Percentiles rank a stretch among this genome's conserved stretches.
phyloP scores from a whole-genome alignment of 2,888 invertebrate species.

The Periphyllus acericola region DNA sequence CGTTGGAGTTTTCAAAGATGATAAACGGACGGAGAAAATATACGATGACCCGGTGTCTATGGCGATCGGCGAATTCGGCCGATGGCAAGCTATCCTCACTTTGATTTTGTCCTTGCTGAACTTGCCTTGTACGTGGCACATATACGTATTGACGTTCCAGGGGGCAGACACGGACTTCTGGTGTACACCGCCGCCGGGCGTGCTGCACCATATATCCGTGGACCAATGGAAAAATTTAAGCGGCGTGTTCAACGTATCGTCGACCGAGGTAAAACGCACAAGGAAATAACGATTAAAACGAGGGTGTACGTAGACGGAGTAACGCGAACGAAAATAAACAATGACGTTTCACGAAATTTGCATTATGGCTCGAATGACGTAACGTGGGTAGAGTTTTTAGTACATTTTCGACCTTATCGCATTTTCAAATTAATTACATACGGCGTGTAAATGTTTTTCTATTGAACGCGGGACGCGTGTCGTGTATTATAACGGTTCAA shows the following conservation, averaged over 20 bases:
- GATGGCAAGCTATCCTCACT: slow-evolving; percentile 81
- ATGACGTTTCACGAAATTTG: not conserved
- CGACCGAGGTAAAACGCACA: not conserved
- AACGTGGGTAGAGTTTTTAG: not conserved
- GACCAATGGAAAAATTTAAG: slow-evolving; percentile 76
- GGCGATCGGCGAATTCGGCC: slow-evolving; percentile 79
- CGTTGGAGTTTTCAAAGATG: slow-evolving; percentile 56
- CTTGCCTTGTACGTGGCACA: slow-evolving; percentile 84
- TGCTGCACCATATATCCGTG: slow-evolving; percentile 70
- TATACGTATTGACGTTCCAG: slow-evolving; percentile 80
- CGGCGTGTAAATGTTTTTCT: too few species aligned
- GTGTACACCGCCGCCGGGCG: slow-evolving; percentile 74
- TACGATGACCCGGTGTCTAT: slow-evolving; percentile 72
- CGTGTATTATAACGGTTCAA: too few species aligned
- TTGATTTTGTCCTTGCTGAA: slow-evolving; percentile 80
- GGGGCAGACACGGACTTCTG: slow-evolving; percentile 76
- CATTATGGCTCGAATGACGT: not conserved
- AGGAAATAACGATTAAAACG: not conserved
- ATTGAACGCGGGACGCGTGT: too few species aligned
- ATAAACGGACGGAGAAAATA: slow-evolving; percentile 58
- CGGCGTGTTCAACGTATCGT: slow-evolving; percentile 66
- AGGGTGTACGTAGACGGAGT: not conserved
- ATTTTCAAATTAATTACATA: not conserved
- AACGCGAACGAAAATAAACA: not conserved
- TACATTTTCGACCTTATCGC: not conserved